Percentiles rank a stretch among this genome's conserved stretches.
Conservation (phyloP, 2,797 vertebrate genomes). For the Petrocephalus sullivani region DNA sequence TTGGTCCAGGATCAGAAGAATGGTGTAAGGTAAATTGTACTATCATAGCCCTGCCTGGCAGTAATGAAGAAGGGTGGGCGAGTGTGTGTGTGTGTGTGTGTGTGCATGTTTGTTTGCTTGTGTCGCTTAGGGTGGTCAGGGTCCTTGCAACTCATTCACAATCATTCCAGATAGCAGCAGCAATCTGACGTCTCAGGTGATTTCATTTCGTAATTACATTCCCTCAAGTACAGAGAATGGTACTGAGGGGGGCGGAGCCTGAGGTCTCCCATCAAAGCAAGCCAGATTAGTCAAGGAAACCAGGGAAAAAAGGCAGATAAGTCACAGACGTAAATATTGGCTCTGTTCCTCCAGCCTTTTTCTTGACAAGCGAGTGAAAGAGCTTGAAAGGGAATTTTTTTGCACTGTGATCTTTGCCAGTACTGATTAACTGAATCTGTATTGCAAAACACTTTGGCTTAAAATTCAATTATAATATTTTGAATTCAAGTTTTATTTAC, state of each 20-base stretch:
- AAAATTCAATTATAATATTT: slow-evolving; percentile 1
- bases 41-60: background rate
- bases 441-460: background rate
- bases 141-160: background rate
- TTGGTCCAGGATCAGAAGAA: slow-evolving; percentile 5
- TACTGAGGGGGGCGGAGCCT: slow-evolving; percentile 25
- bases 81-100: background rate
- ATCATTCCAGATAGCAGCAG: background rate
- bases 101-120: background rate
- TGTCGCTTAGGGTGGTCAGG: background rate
- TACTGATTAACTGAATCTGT: background rate
- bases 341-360: background rate
- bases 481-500: slow-evolving; percentile 1
- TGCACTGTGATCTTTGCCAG: background rate
- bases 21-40: background rate
- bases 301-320: background rate
- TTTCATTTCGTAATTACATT: slow-evolving; percentile 15
- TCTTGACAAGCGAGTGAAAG: background rate
- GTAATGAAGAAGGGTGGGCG: background rate
- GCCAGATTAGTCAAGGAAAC: slow-evolving; percentile 20
- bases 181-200: background rate
- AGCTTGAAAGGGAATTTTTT: background rate
- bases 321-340: background rate
- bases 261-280: slow-evolving; percentile 38
- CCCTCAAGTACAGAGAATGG: slow-evolving; percentile 21